Conservation (phyloP, 2,113 vertebrate species). For the Patagioenas fasciata region DNA sequence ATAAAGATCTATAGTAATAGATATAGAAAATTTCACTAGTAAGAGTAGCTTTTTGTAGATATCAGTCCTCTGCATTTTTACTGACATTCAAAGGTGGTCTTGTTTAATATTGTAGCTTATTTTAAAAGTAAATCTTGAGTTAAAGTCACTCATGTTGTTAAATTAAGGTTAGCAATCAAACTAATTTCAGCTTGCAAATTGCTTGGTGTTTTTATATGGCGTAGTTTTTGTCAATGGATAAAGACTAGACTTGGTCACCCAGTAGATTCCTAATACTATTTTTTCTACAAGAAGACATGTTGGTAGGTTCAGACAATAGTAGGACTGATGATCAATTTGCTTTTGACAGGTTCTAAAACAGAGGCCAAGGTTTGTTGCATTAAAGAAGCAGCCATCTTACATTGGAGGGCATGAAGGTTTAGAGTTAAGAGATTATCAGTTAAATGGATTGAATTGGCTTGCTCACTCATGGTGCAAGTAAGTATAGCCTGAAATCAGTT, state of each 20-base stretch:
- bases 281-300: background rate
- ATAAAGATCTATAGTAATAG: background rate
- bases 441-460: slow-evolving; percentile 97
- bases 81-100: background rate
- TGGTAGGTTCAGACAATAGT: background rate
- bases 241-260: background rate
- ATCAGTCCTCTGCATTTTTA: background rate
- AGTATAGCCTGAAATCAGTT: slow-evolving; percentile 43
- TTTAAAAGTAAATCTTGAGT: background rate
- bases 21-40: background rate
- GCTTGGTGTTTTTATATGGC: background rate
- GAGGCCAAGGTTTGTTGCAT: slow-evolving; percentile 92
- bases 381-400: slow-evolving; percentile 93
- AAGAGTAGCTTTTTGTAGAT: background rate
- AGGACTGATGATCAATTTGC: background rate
- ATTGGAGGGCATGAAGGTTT: slow-evolving; percentile 88
- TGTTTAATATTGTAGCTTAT: background rate
- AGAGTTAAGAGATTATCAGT: slow-evolving; percentile 95
- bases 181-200: background rate
- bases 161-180: background rate
- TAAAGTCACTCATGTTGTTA: background rate
- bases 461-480: slow-evolving; percentile 99
- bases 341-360: slow-evolving; percentile 89
- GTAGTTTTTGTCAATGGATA: background rate
- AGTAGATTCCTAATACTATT: background rate